Conservation (phyloP, 2,797 vertebrate genomes). For the Crocidura indochinensis region DNA sequence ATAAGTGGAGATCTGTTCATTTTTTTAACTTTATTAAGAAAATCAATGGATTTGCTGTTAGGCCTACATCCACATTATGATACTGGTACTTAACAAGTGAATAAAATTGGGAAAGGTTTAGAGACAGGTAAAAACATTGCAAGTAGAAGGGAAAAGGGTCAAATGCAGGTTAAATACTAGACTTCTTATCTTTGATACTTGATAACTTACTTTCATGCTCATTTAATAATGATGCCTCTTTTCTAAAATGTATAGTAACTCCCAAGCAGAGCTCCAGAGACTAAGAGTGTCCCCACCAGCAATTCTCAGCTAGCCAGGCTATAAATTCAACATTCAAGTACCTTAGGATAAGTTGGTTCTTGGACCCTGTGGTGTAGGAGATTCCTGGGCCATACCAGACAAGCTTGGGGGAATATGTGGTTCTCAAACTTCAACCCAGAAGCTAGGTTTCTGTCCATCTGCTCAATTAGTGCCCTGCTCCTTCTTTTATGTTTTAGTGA, state of each 20-base stretch:
- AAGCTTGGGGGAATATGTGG: too few species aligned
- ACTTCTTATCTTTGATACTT: neutral
- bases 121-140: neutral
- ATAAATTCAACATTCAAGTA: too few species aligned
- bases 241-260: neutral
- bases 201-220: neutral
- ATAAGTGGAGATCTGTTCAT: neutral
- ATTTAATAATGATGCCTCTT: slow-evolving; percentile 26
- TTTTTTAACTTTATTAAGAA: neutral
- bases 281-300: too few species aligned
- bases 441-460: too few species aligned
- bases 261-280: too few species aligned
- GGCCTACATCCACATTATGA: neutral
- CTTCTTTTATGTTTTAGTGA: neutral
- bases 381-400: too few species aligned
- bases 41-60: neutral
- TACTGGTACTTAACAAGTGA: neutral
- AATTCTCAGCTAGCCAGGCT: too few species aligned
- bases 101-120: neutral
- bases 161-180: neutral
- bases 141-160: neutral
- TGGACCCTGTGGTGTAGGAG: too few species aligned
- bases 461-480: neutral
- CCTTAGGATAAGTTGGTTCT: too few species aligned
- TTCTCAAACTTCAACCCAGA: too few species aligned